Conservation (phyloP, 2,797 vertebrate genomes). For the Thunnus albacares region DNA sequence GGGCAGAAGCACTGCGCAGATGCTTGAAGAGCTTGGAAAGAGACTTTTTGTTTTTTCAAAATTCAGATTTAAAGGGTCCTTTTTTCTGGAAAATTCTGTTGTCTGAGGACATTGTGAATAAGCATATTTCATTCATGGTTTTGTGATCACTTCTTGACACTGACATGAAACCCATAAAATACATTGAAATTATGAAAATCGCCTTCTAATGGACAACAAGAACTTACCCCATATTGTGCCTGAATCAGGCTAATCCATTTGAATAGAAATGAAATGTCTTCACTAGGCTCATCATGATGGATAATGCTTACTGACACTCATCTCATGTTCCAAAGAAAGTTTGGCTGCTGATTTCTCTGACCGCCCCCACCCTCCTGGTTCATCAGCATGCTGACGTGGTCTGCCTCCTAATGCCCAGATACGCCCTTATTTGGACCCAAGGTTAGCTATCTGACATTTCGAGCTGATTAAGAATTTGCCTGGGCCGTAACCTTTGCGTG, state of each 20-base stretch:
- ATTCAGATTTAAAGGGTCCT: background rate
- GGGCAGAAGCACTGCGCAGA: too few relatives aligned
- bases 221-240: background rate
- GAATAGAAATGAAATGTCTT: background rate
- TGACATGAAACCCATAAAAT: background rate
- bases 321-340: constrained; percentile 37
- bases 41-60: background rate
- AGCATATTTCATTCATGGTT: background rate
- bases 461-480: constrained; percentile 85
- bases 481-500: constrained; percentile 79
- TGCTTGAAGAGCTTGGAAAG: too few relatives aligned
- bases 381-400: constrained; percentile 58
- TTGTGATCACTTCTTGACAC: background rate
- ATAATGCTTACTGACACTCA: constrained; percentile 20
- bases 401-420: constrained; percentile 63
- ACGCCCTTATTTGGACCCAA: constrained; percentile 77
- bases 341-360: constrained; percentile 5
- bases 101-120: background rate
- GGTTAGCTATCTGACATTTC: constrained; percentile 83
- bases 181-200: background rate
- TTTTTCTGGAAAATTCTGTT: background rate
- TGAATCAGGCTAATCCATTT: background rate
- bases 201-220: background rate
- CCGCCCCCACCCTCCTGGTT: constrained; percentile 4
- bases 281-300: background rate